Evolutionary conservation across 2,888 invertebrate species (phyloP), one percentile per base, ranked within the genome.

Genomic region (Mycogona germanica): DNA sequence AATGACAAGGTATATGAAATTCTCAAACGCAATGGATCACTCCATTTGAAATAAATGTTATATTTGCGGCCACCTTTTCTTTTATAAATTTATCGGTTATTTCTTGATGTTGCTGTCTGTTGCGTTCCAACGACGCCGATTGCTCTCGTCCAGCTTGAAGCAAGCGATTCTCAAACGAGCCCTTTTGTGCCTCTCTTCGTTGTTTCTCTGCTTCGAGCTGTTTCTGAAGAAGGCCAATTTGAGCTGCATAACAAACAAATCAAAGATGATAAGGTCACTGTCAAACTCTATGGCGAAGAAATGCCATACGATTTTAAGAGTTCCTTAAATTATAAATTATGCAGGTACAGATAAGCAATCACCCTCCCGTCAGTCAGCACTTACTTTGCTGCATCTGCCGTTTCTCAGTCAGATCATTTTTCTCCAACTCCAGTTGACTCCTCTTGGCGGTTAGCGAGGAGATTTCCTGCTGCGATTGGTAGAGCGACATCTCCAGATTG

Each of bases 151-250:
- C 71, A 1, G 83, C 81, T 64, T 87, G 84, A 60, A 81, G 85
- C 64, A 91, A 72, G 46, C 85, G 80, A 66, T 86, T 84, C 64
- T 88, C 88, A 45, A 92, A 72, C 2, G 80, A 75, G 60, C 77
- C 77, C 44, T 67, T 65, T 51, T 64, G 62, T 51, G 66, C 61
- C 46, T 70, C 69, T 49, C 65, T 63, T 56, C 67, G 66, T 56
- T 69, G 67, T 12, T 64, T 59, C 60, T 67, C 69, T 28, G 64
- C 55, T 45, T 68, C 67, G 57, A 69, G 66, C 60, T 70, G 68
- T 55, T 67, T 65, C 19, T 68, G 64, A 25, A 70, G 61, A 17
- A 58, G 55, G 26, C 61, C 61, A 50, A 72, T 65, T 60, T 72
- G 71, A 57, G 65, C 71, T 70, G 61, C 3, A 62, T 54, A 42